Evolutionary conservation across 2,797 vertebrate species (phyloP).

Genomic region (Bucorvus abyssinicus): DNA sequence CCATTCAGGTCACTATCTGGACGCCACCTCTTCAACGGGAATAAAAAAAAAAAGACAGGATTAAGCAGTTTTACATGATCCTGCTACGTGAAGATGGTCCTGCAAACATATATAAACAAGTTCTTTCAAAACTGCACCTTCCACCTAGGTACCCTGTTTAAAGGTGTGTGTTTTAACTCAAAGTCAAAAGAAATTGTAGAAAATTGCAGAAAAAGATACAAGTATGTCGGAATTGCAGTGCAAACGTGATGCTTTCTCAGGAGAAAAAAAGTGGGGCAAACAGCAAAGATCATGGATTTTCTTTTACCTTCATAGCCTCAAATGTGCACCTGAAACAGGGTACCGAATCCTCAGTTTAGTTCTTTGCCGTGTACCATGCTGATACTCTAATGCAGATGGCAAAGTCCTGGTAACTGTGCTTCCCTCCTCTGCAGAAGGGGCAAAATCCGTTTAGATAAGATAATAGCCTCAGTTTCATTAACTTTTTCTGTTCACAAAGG

Average conservation of each 20-base stretch:
- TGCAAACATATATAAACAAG: background rate
- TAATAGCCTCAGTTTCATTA: background rate
- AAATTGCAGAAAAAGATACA: background rate
- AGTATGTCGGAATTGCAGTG: background rate
- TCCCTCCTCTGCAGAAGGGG: background rate
- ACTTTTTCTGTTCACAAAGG: background rate
- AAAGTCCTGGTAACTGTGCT: background rate
- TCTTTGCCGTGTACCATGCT: background rate
- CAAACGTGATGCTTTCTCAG: background rate
- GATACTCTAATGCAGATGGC: fast-evolving
- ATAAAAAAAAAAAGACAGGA: background rate
- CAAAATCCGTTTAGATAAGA: background rate
- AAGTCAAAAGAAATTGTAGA: background rate
- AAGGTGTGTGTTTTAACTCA: background rate
- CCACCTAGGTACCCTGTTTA: background rate
- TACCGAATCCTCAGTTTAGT: background rate
- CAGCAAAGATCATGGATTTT: background rate
- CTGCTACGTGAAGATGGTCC: background rate
- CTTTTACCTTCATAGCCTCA: background rate
- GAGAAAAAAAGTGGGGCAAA: background rate
- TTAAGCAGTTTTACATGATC: background rate
- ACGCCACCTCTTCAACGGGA: background rate
- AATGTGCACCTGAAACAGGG: background rate
- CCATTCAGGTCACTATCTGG: background rate
- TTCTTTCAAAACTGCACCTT: background rate